These are phyloP conservation scores for Motacilla alba DNA, from an alignment of 2,113 vertebrate genomes.

Conservation along the genomic window DNA sequence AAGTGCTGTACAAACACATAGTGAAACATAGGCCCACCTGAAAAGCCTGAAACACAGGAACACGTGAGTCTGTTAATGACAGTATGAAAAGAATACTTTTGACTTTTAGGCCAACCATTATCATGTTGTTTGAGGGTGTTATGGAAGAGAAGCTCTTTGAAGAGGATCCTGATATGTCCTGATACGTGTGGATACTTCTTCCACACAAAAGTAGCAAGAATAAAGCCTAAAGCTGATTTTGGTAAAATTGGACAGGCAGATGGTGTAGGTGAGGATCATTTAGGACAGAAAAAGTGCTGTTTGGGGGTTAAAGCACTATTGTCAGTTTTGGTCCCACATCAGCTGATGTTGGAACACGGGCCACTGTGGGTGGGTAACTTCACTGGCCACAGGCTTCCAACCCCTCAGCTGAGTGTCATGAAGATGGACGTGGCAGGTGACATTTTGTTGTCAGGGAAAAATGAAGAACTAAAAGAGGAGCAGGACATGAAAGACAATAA, in stretches of 20 bases:
- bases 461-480: not conserved
- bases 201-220: not conserved
- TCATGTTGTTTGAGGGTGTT: not conserved
- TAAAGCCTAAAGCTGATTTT: not conserved
- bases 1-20: not conserved
- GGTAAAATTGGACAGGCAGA: not conserved
- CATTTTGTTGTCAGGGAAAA: not conserved
- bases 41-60: not conserved
- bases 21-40: not conserved
- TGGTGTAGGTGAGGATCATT: not conserved
- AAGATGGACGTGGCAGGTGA: not conserved
- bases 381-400: not conserved
- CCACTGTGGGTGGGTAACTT: not conserved
- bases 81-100: not conserved
- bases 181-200: not conserved
- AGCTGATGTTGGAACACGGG: not conserved
- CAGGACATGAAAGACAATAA: not conserved
- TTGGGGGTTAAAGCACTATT: not conserved
- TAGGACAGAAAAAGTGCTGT: not conserved
- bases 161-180: not conserved
- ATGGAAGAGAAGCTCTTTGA: not conserved
- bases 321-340: not conserved
- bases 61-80: not conserved
- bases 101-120: not conserved
- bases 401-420: not conserved